Evolutionary conservation across 30 jellyfish, hydroid and myxozoan species (phyloP), one percentile per base, ranked within the genome.

Genomic region (Aurelia sp.): DNA sequence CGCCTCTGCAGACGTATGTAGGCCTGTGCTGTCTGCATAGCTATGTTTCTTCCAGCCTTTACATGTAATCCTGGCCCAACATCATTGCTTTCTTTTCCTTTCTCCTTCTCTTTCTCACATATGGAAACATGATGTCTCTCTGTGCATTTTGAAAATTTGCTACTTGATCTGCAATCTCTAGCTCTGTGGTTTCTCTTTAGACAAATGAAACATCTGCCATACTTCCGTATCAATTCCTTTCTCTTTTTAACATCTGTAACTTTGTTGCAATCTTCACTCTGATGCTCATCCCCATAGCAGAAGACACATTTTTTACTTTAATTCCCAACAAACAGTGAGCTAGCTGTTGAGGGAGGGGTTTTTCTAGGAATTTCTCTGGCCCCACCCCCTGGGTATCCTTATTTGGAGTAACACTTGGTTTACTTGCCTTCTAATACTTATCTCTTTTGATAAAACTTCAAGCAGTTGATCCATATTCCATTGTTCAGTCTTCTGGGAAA

Each of bases 11-110:
- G 15, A 4, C 59, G 51, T 18, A 80, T 38, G 33, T 30, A 40
- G 24, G 90, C 71, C 53, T 80, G 90, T 61, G 81, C 90, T 40
- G 90, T 80, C 68, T 80, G 90, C 90, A 62, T 63, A 9, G 90
- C 90, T 11, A 62, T 50, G 71, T 16, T 80, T 80, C 79, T 33
- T 12, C 80, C 81, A 41, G 63, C 81, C 48, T 80, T 47, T 10
- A 81, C 84, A 68, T 81, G 91, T 30, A 81, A 58, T 27, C 91
- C 91, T 18, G 91, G 91, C 17, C 89, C 67, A n/a, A 67, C 77
- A 11, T 59, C 76, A 63, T 20, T 58, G 12, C 16, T 19, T 27
- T 27, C 33, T 27, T 27, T 27, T 8, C n/a, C 81, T 19, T 81
- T 50, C 51, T 67, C 75, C 33, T 27, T 27, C 20, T 33, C 81